These are phyloP conservation scores for Diadegma fenestrale DNA, from an alignment of 2,888 invertebrate genomes.

Conservation along the genomic window DNA sequence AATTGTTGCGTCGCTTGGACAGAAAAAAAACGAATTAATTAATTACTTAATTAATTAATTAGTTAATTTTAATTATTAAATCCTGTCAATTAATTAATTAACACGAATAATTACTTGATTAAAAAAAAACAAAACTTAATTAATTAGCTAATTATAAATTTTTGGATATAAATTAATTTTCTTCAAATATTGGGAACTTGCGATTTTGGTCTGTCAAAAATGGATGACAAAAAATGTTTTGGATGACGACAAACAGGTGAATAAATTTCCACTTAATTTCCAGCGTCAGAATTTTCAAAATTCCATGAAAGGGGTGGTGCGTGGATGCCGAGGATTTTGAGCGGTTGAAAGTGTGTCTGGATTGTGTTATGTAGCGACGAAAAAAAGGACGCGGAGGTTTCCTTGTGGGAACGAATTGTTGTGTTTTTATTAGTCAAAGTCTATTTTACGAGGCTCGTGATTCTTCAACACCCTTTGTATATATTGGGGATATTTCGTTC, in stretches of 20 bases:
- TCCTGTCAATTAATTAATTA: too few relatives aligned
- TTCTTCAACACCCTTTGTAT: slow-evolving; percentile 30
- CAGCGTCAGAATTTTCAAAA: slow-evolving; percentile 39
- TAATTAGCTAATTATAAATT: neutral
- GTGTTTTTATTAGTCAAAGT: slow-evolving; percentile 74
- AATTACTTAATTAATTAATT: too few relatives aligned
- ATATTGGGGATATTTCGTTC: slow-evolving; percentile 20
- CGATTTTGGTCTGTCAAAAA: neutral
- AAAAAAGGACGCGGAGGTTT: slow-evolving; percentile 63
- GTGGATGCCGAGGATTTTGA: slow-evolving; percentile 76
- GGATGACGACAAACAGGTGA: slow-evolving; percentile 18
- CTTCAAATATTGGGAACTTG: neutral
- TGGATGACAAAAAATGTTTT: neutral
- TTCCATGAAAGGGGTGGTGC: slow-evolving; percentile 25
- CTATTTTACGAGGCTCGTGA: slow-evolving; percentile 67
- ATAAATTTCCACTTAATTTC: neutral
- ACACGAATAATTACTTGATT: neutral
- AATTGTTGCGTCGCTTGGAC: neutral
- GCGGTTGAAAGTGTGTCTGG: slow-evolving; percentile 79
- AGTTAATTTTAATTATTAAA: too few relatives aligned
- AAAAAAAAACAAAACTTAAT: neutral
- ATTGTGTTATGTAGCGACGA: slow-evolving; percentile 76
- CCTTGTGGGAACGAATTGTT: slow-evolving; percentile 78
- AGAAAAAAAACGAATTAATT: neutral
- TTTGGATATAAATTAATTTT: neutral